Base-by-base conservation (phyloP, 2,888 invertebrate genomes). In the Nebria salina region DNA sequence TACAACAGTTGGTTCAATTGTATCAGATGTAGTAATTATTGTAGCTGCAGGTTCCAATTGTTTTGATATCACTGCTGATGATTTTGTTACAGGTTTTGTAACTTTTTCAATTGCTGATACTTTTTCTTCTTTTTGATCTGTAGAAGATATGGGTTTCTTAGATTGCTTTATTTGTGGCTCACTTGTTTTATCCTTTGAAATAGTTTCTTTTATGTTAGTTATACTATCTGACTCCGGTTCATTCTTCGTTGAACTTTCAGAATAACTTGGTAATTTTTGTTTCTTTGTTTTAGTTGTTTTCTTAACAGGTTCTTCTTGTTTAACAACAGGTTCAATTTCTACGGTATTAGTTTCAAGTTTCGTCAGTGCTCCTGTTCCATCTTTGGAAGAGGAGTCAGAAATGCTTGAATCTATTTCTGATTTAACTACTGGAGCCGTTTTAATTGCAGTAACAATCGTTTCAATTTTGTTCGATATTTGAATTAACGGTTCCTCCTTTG, bases 181-280 rank as follows among this genome's bases (percentile, higher is more conserved):
- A 65, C 13, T 75, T 82, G 65, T 65, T 80, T 77, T 72, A 77
- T 25, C 65, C 72, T 74, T 54, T 7, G 25, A 7, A 73, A 70
- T 26, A 65, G 76, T 76, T 79, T 82, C 72, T 64, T 82, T 79
- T 77, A 68, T 64, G 34, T 76, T 82, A 26, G 82, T 77, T 3
- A 43, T 72, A 75, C 66, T 34, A 42, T 89, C 82, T 83, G 90
- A 90, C 1, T 90, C 90, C 41, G 90, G 90, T 86, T 90, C 90
- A 65, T 77, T 80, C 74, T 76, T 82, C 70, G 13, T 74, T 81
- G 66, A 72, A 75, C 25, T 64, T 41, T 75, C 75, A 65, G 13
- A 54, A 70, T 11, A 42, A 65, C 13, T 54, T 43, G 26, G 41
- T 26, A 66, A 41, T 83, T 73, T 9, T 66, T 72, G 11, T 15